Conservation (phyloP, 2,888 invertebrate genomes). For the Synanthedon formicaeformis region DNA sequence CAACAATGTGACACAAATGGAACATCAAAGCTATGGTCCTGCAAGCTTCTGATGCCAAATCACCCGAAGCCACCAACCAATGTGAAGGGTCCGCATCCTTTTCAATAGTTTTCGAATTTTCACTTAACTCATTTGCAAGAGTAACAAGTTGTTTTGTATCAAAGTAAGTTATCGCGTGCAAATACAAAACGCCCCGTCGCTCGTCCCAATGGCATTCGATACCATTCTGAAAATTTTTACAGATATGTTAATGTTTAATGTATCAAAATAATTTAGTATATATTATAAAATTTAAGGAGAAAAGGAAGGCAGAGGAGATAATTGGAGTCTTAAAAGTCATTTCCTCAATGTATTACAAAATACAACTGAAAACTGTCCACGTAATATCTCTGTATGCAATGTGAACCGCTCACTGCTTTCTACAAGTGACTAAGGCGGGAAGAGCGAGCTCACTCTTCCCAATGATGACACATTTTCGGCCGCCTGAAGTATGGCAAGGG, state of each 20-base stretch:
- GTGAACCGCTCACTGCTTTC: no score
- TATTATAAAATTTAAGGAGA: neutral
- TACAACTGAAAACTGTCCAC: no score
- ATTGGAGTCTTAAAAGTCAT: neutral
- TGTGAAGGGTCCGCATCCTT: conserved; percentile 60
- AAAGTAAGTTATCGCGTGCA: conserved; percentile 65
- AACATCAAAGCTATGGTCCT: conserved; percentile 81
- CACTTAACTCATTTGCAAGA: conserved; percentile 37
- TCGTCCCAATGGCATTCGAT: conserved; percentile 73
- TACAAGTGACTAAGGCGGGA: no score
- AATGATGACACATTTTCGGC: no score
- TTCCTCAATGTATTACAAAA: no score
- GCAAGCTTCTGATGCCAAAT: conserved; percentile 66
- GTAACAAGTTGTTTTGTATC: conserved; percentile 43
- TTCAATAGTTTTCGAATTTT: conserved; percentile 42
- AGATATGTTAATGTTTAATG: neutral
- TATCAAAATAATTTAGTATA: neutral
- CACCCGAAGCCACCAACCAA: conserved; percentile 74
- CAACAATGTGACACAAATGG: conserved; percentile 83
- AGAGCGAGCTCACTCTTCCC: no score
- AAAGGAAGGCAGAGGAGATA: neutral
- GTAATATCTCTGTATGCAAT: no score
- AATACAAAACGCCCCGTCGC: conserved; percentile 53
- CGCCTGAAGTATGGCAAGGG: no score
- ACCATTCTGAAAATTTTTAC: conserved; percentile 46